Evolutionary conservation across 2,888 invertebrate species (phyloP), one percentile per base, ranked within the genome.

Genomic region (Eupelmus urozonus): DNA sequence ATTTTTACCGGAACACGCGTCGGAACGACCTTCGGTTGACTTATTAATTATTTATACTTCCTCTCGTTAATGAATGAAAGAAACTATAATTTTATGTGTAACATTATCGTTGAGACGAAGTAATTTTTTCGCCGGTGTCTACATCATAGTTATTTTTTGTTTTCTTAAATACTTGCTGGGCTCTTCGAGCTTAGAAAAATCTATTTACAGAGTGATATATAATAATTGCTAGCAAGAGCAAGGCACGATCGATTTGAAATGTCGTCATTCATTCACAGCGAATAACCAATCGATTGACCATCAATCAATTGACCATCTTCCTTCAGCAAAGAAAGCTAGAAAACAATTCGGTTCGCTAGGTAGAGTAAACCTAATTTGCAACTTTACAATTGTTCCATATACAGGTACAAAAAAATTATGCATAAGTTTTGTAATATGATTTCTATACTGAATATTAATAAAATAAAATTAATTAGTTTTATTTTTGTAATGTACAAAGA

Each of bases 181-280:
- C 77, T 80, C 80, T 42, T 63, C 1, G 75, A 76, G 75, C 76
- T 76, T 78, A 80, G 67, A 80, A 80, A 78, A 63, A 78, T 69
- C 71, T 80, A 80, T 80, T 67, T 80, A 80, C 80, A 80, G 16
- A 77, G 60, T 76, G 69, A 76, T 75, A 69, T 80, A 78, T 82
- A 80, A 66, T 75, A 83, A 80, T 76, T 84, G 84, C 84, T 84
- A 82, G 82, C 82, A 83, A 83, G 83, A 85, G 81, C 86, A 86
- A 86, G 86, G 86, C 86, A 86, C 86, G 81, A 83, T 84, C 83
- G 83, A 83, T 82, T 84, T 82, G 78, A 81, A 82, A 81, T 81
- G 73, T 81, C 81, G 80, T 78, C 71, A 67, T 81, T 80, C 63
- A 73, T 79, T 78, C 77, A 75, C 63, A 75, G 49, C 67, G 67